Percentiles rank a stretch among this genome's conserved stretches.
Evolutionary conservation across 1,140 invertebrate genomes (phyloP).

Genomic region (Solen grandis): DNA sequence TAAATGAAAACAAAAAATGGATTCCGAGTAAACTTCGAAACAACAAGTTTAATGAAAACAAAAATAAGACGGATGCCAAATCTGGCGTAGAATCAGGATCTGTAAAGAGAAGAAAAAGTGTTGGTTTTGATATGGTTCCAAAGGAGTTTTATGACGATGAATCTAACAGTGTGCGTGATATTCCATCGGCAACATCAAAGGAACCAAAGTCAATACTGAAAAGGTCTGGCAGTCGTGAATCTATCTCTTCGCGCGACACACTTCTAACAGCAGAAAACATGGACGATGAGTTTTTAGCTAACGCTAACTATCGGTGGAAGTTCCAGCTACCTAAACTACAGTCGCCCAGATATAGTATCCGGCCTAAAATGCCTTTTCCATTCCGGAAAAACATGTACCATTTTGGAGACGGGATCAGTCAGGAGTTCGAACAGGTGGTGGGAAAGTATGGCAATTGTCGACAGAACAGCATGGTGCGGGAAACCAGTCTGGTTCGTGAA

Average conservation of each 20-base stretch:
- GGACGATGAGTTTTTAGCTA: conserved; percentile 23
- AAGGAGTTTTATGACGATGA: conserved; percentile 32
- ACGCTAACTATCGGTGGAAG: conserved; percentile 44
- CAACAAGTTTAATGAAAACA: not conserved
- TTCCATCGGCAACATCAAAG: not conserved
- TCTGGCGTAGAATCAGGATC: not conserved
- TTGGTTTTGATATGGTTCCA: conserved; percentile 21
- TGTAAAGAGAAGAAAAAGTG: conserved; percentile 32
- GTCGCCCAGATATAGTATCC: not conserved
- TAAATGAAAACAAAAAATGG: too few species aligned
- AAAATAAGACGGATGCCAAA: not conserved
- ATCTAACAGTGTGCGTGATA: not conserved
- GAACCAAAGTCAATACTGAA: conserved; percentile 52
- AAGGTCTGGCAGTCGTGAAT: conserved; percentile 5
- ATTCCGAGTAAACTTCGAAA: too few species aligned
- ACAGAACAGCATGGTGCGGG: conserved; percentile 40
- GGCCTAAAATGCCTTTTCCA: not conserved
- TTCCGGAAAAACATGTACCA: conserved; percentile 38
- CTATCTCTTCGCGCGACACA: not conserved
- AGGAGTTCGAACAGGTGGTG: conserved; percentile 51
- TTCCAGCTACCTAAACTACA: conserved; percentile 39
- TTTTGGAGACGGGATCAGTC: conserved; percentile 28
- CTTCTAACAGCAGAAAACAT: not conserved
- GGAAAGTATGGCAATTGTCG: conserved; percentile 44
- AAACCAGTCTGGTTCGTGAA: conserved; percentile 9